A percentile compares a stretch with the other conserved stretches of the same genome.
Evolutionary conservation across 1,140 invertebrate species (phyloP).

Genomic region (Saxidomus purpurata): DNA sequence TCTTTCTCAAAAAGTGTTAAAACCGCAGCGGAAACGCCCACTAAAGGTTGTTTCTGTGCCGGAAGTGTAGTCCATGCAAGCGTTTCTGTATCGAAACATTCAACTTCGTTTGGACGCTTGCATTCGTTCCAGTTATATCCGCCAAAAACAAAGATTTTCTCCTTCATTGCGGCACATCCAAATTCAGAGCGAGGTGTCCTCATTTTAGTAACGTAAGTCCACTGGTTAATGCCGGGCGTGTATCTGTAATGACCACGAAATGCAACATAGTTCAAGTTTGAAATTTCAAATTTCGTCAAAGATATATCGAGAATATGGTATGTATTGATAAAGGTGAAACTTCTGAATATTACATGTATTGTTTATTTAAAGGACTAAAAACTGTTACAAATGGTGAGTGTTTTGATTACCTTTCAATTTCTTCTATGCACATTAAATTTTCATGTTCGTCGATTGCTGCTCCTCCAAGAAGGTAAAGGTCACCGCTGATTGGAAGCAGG

Average conservation of each 20-base stretch:
- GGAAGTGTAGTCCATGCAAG: constrained; percentile 67
- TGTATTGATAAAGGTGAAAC: no score
- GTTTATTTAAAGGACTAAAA: no score
- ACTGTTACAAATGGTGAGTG: no score
- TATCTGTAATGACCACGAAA: constrained; percentile 49
- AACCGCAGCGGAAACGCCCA: constrained; percentile 43
- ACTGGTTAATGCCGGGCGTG: constrained; percentile 87
- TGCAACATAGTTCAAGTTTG: no score
- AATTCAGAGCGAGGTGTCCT: constrained; percentile 82
- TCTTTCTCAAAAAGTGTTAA: constrained; percentile 51
- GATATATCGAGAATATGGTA: no score
- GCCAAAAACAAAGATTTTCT: constrained; percentile 74
- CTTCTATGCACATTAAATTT: constrained; percentile 69
- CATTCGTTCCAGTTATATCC: constrained; percentile 76
- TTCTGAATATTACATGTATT: no score
- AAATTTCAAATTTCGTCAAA: no score
- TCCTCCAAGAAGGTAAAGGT: constrained; percentile 72
- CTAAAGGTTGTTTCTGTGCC: constrained; percentile 22
- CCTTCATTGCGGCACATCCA: constrained; percentile 63
- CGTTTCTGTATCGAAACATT: constrained; percentile 68
- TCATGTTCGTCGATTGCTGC: constrained; percentile 71
- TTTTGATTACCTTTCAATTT: constrained; percentile 80
- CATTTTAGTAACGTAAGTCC: constrained; percentile 87
- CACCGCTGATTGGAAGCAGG: constrained; percentile 60
- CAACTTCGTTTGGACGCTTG: constrained; percentile 66